Evolutionary conservation across 2,797 vertebrate species (phyloP), one percentile per base, ranked within the genome.

Genomic region (Dromococcyx pavoninus): DNA sequence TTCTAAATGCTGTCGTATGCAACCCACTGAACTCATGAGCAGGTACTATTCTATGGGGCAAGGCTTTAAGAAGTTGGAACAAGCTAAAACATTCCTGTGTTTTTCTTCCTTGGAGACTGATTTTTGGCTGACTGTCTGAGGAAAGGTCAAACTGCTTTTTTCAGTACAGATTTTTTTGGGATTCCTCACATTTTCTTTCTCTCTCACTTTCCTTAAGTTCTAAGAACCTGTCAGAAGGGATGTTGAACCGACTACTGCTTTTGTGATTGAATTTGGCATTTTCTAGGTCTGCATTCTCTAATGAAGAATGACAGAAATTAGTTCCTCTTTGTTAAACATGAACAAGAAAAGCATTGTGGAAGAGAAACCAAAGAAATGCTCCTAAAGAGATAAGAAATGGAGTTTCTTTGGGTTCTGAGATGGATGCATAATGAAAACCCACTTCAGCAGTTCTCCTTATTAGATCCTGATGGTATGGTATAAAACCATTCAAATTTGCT

Each of bases 301-400:
- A 79, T 56, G 66, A 86, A 90, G 73, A 71, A 87, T 87, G 92
- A 57, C 70, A 92, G 83, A 70, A 67, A 94, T 94, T 93, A 86
- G 64, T 95, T 94, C 83, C 60, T 94, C 41, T 54, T 39, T 86
- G 79, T 71, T 95, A 61, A 93, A 82, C 79, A 74, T 5, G 89
- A 94, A 88, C 48, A 93, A 81, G 83, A 91, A 73, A 25, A 85
- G 50, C 15, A 9, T 28, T 75, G 39, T 80, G 39, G 24, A 62
- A 58, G 71, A 90, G 70, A 80, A 77, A 35, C 66, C 46, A 56
- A 22, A 71, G 50, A 37, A 93, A 61, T 70, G 65, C 27, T 85
- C 25, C 62, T 37, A 50, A 72, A 67, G 41, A 90, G 21, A 67
- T 6, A 17, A 66, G 54, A 89, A 67, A 12, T 41, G 12, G 44